phyloP scores from a whole-genome alignment of 2,888 invertebrate species.

The Boloria selene region DNA sequence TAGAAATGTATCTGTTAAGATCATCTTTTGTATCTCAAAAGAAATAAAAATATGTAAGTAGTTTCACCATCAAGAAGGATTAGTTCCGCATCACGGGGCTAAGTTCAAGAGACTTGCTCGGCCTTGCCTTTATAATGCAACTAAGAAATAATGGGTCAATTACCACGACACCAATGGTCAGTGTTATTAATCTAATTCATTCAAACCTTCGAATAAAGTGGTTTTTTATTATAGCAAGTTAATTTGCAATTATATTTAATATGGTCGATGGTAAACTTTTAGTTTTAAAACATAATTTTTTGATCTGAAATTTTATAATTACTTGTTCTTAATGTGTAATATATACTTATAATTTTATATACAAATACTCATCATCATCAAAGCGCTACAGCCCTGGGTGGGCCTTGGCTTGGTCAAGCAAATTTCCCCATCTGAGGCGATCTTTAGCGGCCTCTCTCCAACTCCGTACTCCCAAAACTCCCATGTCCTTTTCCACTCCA shows the following conservation, averaged over 20 bases:
- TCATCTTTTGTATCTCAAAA: not conserved
- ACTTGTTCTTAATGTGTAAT: too few species aligned
- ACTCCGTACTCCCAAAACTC: too few species aligned
- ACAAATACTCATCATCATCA: too few species aligned
- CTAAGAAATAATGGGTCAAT: constrained; percentile 10
- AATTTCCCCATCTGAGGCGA: too few species aligned
- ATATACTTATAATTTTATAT: too few species aligned
- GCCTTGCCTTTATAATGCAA: constrained; percentile 14
- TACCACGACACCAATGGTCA: constrained; percentile 6
- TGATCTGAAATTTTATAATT: too few species aligned
- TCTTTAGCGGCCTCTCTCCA: too few species aligned
- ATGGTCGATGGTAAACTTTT: constrained; percentile 15
- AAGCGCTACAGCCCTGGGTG: too few species aligned
- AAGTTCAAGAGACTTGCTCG: constrained; percentile 19
- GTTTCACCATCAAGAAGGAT: not conserved
- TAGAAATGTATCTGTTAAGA: too few species aligned
- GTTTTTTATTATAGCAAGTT: constrained; percentile 8
- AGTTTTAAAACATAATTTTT: constrained; percentile 8
- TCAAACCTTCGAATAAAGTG: constrained; percentile 4
- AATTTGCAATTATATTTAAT: constrained; percentile 16
- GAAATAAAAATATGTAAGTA: constrained; percentile 6
- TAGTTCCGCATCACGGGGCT: constrained; percentile 12
- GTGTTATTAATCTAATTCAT: constrained; percentile 9
- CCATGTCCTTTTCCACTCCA: too few species aligned
- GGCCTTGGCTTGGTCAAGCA: too few species aligned